Evolutionary conservation across 2,888 invertebrate species (phyloP).

Genomic region (Lepetodrilus schrolli): DNA sequence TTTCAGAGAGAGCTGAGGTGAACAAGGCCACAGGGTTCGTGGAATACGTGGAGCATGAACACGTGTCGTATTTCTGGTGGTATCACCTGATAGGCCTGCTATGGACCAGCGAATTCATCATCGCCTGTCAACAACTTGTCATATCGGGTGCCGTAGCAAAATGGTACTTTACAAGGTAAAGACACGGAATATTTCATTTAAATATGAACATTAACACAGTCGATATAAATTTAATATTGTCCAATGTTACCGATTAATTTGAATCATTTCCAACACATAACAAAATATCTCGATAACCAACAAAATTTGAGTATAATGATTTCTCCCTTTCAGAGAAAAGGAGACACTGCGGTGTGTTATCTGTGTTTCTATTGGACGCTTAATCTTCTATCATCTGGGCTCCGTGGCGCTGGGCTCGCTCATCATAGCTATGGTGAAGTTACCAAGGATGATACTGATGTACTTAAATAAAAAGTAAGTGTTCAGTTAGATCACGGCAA

Average conservation of each 20-base stretch:
- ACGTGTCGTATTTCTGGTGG: constrained; percentile 89
- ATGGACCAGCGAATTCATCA: constrained; percentile 95
- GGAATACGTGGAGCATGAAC: constrained; percentile 62
- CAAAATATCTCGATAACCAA: too few relatives aligned
- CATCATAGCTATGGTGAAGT: constrained; percentile 74
- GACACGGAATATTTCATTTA: too few relatives aligned
- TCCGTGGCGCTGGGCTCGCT: constrained; percentile 76
- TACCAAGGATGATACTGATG: constrained; percentile 76
- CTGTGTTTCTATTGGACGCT: constrained; percentile 60
- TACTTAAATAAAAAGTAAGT: constrained; percentile 76
- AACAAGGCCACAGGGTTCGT: constrained; percentile 56
- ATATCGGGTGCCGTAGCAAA: constrained; percentile 93
- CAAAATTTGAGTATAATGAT: too few relatives aligned
- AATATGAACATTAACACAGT: background rate
- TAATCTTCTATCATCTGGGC: constrained; percentile 75
- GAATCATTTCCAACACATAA: too few relatives aligned
- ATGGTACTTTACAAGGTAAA: constrained; percentile 91
- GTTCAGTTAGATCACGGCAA: too few relatives aligned
- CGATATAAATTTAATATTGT: background rate
- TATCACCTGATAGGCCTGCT: constrained; percentile 90
- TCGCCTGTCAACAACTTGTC: constrained; percentile 95
- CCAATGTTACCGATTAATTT: too few relatives aligned
- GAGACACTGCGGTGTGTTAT: constrained; percentile 61
- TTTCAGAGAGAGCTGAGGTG: constrained; percentile 57
- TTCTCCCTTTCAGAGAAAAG: constrained; percentile 70